A percentile compares a stretch with the other conserved stretches of the same genome.
Evolutionary conservation across 1,140 invertebrate species (phyloP).

Genomic region (Drosophila nigrodunni): DNA sequence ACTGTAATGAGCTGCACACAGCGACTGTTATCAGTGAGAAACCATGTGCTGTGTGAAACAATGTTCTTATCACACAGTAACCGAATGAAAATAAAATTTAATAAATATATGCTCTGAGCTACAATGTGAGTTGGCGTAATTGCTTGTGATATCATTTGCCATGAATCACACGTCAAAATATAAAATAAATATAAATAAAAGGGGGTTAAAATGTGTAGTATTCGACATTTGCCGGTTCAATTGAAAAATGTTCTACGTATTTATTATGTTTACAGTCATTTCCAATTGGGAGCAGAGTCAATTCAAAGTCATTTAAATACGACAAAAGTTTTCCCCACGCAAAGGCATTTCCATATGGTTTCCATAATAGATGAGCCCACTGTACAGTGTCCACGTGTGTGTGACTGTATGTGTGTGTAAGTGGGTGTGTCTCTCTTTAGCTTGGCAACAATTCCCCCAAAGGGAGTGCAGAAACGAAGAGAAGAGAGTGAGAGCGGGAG

Average conservation of each 20-base stretch:
- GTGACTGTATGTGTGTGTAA: background rate
- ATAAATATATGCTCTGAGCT: background rate
- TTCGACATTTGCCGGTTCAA: constrained; percentile 15
- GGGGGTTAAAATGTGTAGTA: constrained; percentile 11
- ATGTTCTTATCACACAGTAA: constrained; percentile 27
- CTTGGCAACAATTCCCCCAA: constrained; percentile 15
- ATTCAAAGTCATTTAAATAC: constrained; percentile 47
- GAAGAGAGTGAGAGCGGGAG: background rate
- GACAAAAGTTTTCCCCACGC: constrained; percentile 9
- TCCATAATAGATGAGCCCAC: constrained; percentile 27
- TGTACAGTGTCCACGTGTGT: constrained; percentile 2
- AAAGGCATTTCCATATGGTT: constrained; percentile 5
- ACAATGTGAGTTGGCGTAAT: constrained; percentile 50
- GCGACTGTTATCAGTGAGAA: constrained; percentile 21
- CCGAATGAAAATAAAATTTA: constrained; percentile 1
- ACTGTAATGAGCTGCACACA: background rate
- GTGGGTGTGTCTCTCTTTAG: constrained; percentile 30
- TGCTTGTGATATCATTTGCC: constrained; percentile 71
- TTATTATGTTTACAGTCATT: constrained; percentile 25
- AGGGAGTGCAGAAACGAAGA: no score
- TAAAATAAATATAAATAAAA: no score
- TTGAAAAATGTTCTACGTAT: background rate
- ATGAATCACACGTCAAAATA: constrained; percentile 51
- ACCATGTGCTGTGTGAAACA: constrained; percentile 12
- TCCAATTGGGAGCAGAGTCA: constrained; percentile 33